Evolutionary conservation across 2,888 invertebrate species (phyloP).

Genomic region (Nephrotoma appendiculata): DNA sequence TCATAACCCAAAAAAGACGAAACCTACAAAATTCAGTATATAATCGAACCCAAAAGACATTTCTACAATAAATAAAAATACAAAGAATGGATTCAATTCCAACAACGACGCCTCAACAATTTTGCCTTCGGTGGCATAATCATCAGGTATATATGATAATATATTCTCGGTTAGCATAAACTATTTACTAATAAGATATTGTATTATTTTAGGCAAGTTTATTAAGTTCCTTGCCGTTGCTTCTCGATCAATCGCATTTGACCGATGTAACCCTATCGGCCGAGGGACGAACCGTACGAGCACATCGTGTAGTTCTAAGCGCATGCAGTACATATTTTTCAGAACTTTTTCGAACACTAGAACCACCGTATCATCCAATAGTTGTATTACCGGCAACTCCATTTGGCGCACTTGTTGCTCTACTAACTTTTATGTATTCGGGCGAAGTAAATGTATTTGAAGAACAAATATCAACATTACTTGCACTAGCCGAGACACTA

Average conservation of each 20-base stretch:
- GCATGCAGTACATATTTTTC: conserved; percentile 86
- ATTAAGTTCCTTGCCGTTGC: conserved; percentile 59
- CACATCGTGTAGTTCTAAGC: conserved; percentile 73
- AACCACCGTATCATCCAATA: conserved; percentile 30
- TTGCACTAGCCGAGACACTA: conserved; percentile 63
- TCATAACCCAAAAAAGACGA: not conserved
- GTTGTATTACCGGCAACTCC: conserved; percentile 32
- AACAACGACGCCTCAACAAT: conserved; percentile 41
- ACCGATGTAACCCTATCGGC: conserved; percentile 81
- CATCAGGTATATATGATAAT: conserved; percentile 42
- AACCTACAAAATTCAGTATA: not conserved
- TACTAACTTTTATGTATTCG: conserved; percentile 76
- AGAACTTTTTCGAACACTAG: conserved; percentile 51
- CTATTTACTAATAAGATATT: not conserved
- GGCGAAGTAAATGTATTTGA: conserved; percentile 77
- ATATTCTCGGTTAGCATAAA: not conserved
- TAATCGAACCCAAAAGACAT: not conserved
- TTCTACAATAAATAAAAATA: not conserved
- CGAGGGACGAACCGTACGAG: conserved; percentile 67
- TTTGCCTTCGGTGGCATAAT: conserved; percentile 77
- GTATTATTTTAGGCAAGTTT: conserved; percentile 47
- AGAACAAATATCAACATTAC: conserved; percentile 58
- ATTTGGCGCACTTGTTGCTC: conserved; percentile 38
- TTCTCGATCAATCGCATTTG: conserved; percentile 65
- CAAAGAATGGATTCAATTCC: conserved; percentile 11